phyloP scores from a whole-genome alignment of 2,888 invertebrate genomes.

The Vandiemenella viatica region DNA sequence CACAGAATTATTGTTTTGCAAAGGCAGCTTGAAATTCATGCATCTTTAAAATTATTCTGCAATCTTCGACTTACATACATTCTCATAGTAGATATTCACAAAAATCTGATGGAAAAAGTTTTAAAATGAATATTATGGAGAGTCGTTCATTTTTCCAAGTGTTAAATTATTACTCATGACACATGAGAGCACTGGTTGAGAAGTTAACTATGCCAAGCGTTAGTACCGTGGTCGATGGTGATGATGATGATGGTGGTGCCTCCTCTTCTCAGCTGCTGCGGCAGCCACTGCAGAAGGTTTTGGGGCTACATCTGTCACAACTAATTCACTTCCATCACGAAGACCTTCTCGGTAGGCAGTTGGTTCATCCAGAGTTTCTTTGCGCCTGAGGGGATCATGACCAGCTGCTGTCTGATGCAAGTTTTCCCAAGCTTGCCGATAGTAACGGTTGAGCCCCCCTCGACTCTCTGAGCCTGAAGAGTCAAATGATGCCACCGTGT shows the following conservation, averaged over 20 bases:
- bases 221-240: slow-evolving; percentile 28
- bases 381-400: slow-evolving; percentile 45
- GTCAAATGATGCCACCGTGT: slow-evolving; percentile 79
- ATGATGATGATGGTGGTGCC: slow-evolving; percentile 63
- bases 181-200: too few species aligned
- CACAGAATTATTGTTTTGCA: too few species aligned
- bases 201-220: too few species aligned
- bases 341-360: slow-evolving; percentile 37
- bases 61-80: too few species aligned
- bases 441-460: slow-evolving; percentile 65
- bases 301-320: slow-evolving; percentile 44
- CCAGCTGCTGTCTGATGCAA: slow-evolving; percentile 50
- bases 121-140: too few species aligned
- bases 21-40: too few species aligned
- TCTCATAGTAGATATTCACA: too few species aligned
- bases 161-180: too few species aligned
- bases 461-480: slow-evolving; percentile 76
- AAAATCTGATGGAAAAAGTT: too few species aligned
- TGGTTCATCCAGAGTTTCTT: slow-evolving; percentile 57
- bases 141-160: too few species aligned
- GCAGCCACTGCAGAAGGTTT: slow-evolving; percentile 14
- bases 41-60: too few species aligned
- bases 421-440: slow-evolving; percentile 87
- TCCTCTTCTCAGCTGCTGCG: slow-evolving; percentile 41
- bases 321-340: slow-evolving; percentile 61